Base-by-base conservation (phyloP, 2,797 vertebrate species). In the Parauchenoglanis punctatus region DNA sequence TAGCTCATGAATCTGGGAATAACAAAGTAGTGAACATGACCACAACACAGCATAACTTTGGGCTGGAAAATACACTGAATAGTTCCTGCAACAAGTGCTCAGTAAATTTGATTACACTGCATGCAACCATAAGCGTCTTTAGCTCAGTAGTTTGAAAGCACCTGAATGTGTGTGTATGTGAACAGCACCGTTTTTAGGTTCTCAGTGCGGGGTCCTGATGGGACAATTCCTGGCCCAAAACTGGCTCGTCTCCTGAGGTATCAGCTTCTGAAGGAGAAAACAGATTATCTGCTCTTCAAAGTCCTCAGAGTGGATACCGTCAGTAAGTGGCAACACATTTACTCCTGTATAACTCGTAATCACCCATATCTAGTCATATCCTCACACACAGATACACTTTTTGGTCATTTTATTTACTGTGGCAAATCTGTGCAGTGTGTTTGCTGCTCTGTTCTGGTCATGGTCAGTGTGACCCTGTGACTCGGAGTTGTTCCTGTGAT, bases 401-500 rank as follows among this genome's bases (percentile, higher is more conserved):
- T 46, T 67, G 49, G 40, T 49, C 23, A 25, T 46, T 83, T 59
- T 4, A 12, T 76, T 28, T 85, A 5, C 25, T 54, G 40, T 82
- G 68, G 15, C 82, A 85, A 46, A 75, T 77, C 13, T 23, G 7
- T 70, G 20, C 92, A 98, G 97, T 95, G 89, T 98, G 97, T 89
- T 91, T 97, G 91, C 94, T 98, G 56, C 94, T 90, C 87, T 98
- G 97, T 87, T 99, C 98, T 52, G 97, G 96, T 31, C 97, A 95
- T 0, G 97, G 98, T 3, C 96, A 95, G 91, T 99, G 98, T 86
- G 96, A 99, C 86, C 97, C 97, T 40, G 92, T 98, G 93, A 97
- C 96, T 17, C 98, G 97, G 88, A 94, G 94, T 85, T 98, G 98
- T 54, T 84, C 94, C 84, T 99, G 97, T 85, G 97, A 98, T 93